These are phyloP conservation scores for Formica aserva DNA, from an alignment of 2,888 invertebrate species.

Conservation along the genomic window DNA sequence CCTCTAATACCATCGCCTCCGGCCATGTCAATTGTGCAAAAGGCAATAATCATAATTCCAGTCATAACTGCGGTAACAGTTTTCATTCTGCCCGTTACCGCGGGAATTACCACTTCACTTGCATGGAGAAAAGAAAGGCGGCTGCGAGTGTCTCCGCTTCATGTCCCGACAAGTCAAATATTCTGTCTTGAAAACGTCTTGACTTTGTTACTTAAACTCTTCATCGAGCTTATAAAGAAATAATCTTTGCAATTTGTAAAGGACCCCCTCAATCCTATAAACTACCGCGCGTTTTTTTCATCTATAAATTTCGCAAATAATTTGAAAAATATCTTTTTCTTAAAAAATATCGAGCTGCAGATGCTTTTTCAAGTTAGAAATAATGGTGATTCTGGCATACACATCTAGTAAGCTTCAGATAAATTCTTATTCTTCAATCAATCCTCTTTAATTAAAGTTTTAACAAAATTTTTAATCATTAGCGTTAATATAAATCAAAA, in stretches of 20 bases:
- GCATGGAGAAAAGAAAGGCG: conserved; percentile 35
- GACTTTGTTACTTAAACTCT: conserved; percentile 28
- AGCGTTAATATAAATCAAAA: not conserved
- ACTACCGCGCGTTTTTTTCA: not conserved
- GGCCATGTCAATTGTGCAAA: conserved; percentile 61
- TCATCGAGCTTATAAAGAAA: conserved; percentile 1
- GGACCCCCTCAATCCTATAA: not conserved
- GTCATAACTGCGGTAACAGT: conserved; percentile 63
- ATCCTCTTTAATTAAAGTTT: not conserved
- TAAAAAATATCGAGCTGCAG: not conserved
- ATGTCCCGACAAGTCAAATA: conserved; percentile 20
- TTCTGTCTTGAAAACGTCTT: conserved; percentile 11
- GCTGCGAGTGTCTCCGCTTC: conserved; percentile 19
- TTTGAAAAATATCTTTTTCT: not conserved
- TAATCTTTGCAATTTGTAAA: not conserved
- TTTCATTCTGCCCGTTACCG: conserved; percentile 64
- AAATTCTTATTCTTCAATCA: not conserved
- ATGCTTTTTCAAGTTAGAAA: not conserved
- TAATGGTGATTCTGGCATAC: not conserved
- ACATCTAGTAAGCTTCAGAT: not conserved
- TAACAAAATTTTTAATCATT: not conserved
- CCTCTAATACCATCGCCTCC: conserved; percentile 51
- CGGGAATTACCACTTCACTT: conserved; percentile 46
- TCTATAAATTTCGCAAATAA: not conserved
- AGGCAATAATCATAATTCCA: conserved; percentile 62